These are phyloP conservation scores for Eumaeus atala DNA, from an alignment of 1,140 invertebrate species.

Conservation along the genomic window DNA sequence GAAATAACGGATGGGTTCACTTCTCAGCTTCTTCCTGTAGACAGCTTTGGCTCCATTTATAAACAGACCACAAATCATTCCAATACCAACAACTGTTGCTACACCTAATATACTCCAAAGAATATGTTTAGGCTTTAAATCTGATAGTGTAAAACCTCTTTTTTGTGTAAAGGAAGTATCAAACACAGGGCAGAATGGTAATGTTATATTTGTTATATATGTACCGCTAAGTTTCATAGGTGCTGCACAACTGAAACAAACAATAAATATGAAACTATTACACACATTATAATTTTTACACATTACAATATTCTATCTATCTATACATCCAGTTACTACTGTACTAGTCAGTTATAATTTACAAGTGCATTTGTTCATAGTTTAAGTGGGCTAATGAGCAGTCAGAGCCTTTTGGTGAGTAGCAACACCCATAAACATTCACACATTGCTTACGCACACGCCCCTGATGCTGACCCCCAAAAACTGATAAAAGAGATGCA, in stretches of 20 bases:
- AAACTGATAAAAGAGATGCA: too few relatives aligned
- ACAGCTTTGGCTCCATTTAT: constrained; percentile 46
- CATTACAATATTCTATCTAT: too few relatives aligned
- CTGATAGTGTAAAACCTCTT: constrained; percentile 41
- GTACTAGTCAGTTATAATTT: too few relatives aligned
- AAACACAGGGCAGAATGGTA: constrained; percentile 51
- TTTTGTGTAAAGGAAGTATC: constrained; percentile 43
- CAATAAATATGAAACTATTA: too few relatives aligned
- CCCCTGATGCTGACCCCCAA: too few relatives aligned
- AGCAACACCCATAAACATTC: too few relatives aligned
- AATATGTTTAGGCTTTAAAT: constrained; percentile 57
- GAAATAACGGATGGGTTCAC: constrained; percentile 52
- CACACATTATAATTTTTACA: too few relatives aligned
- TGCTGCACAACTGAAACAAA: constrained; percentile 59
- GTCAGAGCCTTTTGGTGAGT: too few relatives aligned
- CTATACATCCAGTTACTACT: too few relatives aligned
- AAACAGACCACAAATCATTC: constrained; percentile 52
- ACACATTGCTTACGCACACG: too few relatives aligned
- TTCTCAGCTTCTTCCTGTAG: constrained; percentile 47
- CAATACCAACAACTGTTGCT: constrained; percentile 44
- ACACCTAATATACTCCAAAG: constrained; percentile 62
- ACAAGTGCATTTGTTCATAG: too few relatives aligned
- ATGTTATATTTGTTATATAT: constrained; percentile 56
- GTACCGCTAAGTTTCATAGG: constrained; percentile 58
- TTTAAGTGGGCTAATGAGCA: too few relatives aligned